A percentile compares a stretch with the other conserved stretches of the same genome.
Evolutionary conservation across 2,888 invertebrate species (phyloP).

Genomic region (Incurvaria masculella): DNA sequence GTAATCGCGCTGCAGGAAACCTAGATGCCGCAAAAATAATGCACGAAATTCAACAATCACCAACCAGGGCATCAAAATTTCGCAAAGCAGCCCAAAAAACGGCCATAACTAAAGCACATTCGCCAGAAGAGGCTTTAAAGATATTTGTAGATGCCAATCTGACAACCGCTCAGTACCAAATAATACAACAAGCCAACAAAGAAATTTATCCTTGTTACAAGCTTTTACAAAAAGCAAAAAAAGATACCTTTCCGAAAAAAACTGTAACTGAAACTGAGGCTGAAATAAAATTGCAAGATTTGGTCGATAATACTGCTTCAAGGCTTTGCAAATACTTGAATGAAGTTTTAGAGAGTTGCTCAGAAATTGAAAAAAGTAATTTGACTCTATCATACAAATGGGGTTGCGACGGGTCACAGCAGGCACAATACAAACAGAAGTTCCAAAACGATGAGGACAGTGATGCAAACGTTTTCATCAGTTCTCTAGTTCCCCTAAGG

Average conservation of each 20-base stretch:
- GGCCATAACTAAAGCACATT: not conserved
- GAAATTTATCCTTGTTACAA: conserved; percentile 1
- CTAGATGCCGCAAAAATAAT: conserved; percentile 2
- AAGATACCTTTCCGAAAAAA: conserved; percentile 5
- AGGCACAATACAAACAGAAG: too few species aligned
- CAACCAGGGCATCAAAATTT: conserved; percentile 5
- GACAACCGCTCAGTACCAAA: conserved; percentile 2
- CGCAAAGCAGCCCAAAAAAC: conserved; percentile 1
- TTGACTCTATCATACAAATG: too few species aligned
- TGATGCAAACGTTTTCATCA: too few species aligned
- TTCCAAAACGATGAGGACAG: too few species aligned
- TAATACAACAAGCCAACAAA: conserved; percentile 5
- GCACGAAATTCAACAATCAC: conserved; percentile 3
- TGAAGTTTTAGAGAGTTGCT: too few species aligned
- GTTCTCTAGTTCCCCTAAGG: too few species aligned
- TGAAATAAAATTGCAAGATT: conserved; percentile 5
- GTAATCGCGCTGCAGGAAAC: conserved; percentile 2
- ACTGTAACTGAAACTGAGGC: conserved; percentile 3
- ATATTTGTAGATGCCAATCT: conserved; percentile 6
- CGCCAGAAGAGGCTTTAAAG: conserved; percentile 1
- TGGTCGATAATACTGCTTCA: conserved; percentile 7
- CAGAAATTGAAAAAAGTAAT: too few species aligned
- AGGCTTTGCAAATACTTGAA: too few species aligned
- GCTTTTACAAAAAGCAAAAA: conserved; percentile 5
- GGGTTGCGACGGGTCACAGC: too few species aligned